A percentile compares a stretch with the other conserved stretches of the same genome.
Conservation (phyloP, 1,140 invertebrate genomes). For the Pteromalus puparum region DNA sequence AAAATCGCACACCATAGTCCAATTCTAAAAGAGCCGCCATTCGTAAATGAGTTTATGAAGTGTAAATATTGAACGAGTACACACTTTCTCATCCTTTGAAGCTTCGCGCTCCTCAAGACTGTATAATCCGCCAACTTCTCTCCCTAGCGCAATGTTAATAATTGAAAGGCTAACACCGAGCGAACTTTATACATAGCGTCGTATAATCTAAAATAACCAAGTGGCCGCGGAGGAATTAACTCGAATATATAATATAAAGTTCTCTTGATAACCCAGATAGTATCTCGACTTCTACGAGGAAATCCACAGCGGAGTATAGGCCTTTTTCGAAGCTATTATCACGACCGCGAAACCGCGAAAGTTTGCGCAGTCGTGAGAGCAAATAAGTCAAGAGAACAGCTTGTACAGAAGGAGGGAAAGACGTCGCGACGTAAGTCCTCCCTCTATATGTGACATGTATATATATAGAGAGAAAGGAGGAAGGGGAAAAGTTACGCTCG, state of each 20-base stretch:
- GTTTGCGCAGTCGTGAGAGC: background rate
- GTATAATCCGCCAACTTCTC: background rate
- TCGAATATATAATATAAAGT: no score
- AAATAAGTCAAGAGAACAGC: background rate
- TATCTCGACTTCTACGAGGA: background rate
- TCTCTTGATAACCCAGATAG: no score
- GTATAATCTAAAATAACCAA: conserved; percentile 1
- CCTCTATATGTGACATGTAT: no score
- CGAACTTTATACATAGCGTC: background rate
- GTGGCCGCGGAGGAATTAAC: no score
- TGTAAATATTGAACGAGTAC: background rate
- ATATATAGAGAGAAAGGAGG: background rate
- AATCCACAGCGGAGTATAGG: background rate
- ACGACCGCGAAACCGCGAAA: background rate
- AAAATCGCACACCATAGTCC: no score
- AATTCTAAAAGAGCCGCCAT: no score
- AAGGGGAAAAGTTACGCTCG: background rate
- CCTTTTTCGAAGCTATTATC: background rate
- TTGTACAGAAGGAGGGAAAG: background rate
- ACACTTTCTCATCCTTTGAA: background rate
- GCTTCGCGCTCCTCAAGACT: background rate
- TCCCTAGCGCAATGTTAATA: background rate
- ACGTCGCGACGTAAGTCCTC: background rate
- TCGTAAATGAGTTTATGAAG: background rate
- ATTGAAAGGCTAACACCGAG: background rate